These are phyloP conservation scores for Semnopithecus entellus DNA, from an alignment of 2,113 vertebrate species.

Conservation along the genomic window DNA sequence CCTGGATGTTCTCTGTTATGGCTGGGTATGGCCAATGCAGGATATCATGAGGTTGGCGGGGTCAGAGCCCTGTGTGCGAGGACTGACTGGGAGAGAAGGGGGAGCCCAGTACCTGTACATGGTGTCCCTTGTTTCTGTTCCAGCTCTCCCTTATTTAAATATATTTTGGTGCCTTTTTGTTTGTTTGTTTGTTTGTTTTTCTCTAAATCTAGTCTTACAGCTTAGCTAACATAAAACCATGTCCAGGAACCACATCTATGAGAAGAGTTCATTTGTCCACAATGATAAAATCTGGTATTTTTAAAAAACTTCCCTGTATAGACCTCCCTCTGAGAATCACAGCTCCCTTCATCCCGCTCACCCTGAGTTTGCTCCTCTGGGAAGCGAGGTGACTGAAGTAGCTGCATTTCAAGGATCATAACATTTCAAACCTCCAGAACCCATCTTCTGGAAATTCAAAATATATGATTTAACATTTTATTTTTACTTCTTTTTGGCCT, in stretches of 20 bases:
- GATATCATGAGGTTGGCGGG: not conserved
- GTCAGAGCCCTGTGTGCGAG: not conserved
- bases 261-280: not conserved
- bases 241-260: not conserved
- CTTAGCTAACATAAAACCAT: not conserved
- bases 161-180: not conserved
- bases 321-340: not conserved
- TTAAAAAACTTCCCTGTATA: not conserved
- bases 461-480: not conserved
- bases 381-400: not conserved
- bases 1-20: not conserved
- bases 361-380: not conserved
- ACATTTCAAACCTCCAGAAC: not conserved
- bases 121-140: not conserved
- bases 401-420: not conserved
- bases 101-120: accelerated
- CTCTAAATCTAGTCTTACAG: not conserved
- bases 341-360: not conserved
- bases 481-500: not conserved
- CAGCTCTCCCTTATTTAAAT: not conserved
- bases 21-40: accelerated
- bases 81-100: not conserved
- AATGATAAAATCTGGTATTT: not conserved
- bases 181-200: not conserved
- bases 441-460: not conserved